Conservation (phyloP, 2,113 vertebrate genomes). For the Sterrhoptilus dennistouni region DNA sequence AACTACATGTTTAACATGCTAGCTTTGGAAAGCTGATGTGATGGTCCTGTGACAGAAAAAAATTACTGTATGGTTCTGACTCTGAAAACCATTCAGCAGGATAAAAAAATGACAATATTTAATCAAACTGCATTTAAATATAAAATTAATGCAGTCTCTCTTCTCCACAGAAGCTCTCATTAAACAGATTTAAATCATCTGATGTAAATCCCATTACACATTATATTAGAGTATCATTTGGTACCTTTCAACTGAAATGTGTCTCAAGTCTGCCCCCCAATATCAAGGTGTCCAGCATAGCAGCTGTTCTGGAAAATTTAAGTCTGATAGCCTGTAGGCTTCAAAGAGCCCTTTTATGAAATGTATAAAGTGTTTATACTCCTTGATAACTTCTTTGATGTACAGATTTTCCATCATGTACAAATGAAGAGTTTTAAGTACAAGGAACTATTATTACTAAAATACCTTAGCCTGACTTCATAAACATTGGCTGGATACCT, state of each 20-base stretch:
- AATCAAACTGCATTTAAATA: constrained; percentile 10
- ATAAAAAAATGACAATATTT: background rate
- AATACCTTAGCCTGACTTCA: background rate
- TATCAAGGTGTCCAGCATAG: background rate
- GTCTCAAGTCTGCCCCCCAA: background rate
- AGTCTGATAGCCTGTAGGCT: background rate
- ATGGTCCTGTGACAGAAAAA: background rate
- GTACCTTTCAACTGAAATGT: background rate
- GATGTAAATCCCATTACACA: background rate
- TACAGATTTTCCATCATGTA: background rate
- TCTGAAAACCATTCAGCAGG: background rate
- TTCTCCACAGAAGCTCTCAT: background rate
- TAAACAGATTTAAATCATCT: background rate
- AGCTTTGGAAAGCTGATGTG: background rate
- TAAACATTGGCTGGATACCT: background rate
- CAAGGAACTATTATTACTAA: background rate
- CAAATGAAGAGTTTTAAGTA: background rate
- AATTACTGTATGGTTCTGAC: background rate
- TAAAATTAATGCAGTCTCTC: background rate
- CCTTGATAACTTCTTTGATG: constrained; percentile 15
- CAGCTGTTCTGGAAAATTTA: background rate
- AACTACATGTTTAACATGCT: background rate
- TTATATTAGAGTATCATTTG: background rate
- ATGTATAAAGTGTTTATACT: background rate
- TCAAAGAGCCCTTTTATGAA: background rate